These are phyloP conservation scores for Cyrtodaria siliqua DNA, from an alignment of 2,888 invertebrate genomes.

Conservation along the genomic window DNA sequence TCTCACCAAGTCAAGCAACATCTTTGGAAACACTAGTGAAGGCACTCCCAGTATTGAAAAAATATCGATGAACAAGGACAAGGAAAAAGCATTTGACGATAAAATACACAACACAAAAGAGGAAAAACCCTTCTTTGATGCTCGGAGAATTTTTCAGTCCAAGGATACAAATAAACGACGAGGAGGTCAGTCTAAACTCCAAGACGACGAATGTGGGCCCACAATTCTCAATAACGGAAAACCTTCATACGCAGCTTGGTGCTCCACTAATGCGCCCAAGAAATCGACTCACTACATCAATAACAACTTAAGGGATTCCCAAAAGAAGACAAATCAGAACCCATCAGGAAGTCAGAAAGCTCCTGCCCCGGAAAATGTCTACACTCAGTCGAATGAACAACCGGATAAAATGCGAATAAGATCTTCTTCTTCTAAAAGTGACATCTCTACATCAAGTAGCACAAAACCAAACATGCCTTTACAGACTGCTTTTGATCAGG, in stretches of 20 bases:
- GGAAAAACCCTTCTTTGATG: constrained; percentile 78
- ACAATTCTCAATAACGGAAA: constrained; percentile 82
- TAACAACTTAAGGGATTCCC: constrained; percentile 79
- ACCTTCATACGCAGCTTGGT: constrained; percentile 68
- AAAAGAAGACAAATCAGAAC: constrained; percentile 72
- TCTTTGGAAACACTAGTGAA: constrained; percentile 30
- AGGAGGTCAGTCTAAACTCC: constrained; percentile 46
- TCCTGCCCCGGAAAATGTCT: constrained; percentile 35
- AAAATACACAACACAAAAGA: constrained; percentile 34
- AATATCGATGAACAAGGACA: constrained; percentile 40
- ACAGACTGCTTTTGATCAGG: constrained; percentile 75
- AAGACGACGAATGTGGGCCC: constrained; percentile 36
- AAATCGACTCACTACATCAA: constrained; percentile 83
- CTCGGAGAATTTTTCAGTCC: constrained; percentile 78
- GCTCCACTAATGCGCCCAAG: constrained; percentile 68
- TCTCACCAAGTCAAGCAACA: constrained; percentile 56
- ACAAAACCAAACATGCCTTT: constrained; percentile 64
- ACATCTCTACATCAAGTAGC: constrained; percentile 30
- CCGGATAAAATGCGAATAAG: constrained; percentile 43
- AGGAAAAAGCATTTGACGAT: constrained; percentile 49
- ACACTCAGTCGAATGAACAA: constrained; percentile 28
- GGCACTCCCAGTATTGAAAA: constrained; percentile 46
- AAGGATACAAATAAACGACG: constrained; percentile 68
- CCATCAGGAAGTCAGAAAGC: constrained; percentile 32
- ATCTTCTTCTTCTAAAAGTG: constrained; percentile 24